phyloP scores from a whole-genome alignment of 2,888 invertebrate genomes.

The Cephalotes varians region DNA sequence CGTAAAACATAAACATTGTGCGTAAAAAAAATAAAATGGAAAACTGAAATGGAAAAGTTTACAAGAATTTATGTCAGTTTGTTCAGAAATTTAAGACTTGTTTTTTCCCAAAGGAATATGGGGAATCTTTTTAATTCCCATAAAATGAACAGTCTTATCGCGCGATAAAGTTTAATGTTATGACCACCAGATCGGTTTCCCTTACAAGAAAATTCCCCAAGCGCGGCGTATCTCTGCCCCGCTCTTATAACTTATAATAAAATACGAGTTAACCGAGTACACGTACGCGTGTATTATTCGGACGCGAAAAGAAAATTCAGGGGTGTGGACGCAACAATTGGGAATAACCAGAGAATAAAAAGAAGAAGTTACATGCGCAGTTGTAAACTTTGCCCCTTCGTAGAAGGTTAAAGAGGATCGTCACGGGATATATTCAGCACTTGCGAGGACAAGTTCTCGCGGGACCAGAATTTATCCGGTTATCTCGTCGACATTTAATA shows the following conservation, averaged over 20 bases:
- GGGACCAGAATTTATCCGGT: constrained; percentile 24
- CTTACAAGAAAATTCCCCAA: constrained; percentile 13
- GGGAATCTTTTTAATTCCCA: constrained; percentile 40
- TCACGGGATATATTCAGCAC: constrained; percentile 7
- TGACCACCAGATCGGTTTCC: constrained; percentile 10
- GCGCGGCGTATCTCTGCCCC: constrained; percentile 4
- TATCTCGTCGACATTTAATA: not conserved
- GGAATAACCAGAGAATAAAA: constrained; percentile 4
- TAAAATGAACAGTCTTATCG: constrained; percentile 45
- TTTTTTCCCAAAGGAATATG: not conserved
- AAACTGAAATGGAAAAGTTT: not conserved
- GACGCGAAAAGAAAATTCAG: constrained; percentile 6
- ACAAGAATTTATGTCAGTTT: constrained; percentile 20
- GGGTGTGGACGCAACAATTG: constrained; percentile 28
- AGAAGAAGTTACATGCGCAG: not conserved
- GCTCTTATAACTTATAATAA: constrained; percentile 33
- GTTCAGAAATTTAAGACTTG: not conserved
- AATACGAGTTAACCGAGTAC: constrained; percentile 18
- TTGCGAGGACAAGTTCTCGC: constrained; percentile 8
- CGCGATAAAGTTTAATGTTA: constrained; percentile 42
- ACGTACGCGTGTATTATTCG: constrained; percentile 22
- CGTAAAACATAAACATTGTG: too few species aligned
- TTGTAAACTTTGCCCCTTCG: constrained; percentile 2
- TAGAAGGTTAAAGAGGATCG: not conserved
- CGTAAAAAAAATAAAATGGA: not conserved